Conservation (phyloP, 1,140 invertebrate species). For the Lasioglossum baleicum region DNA sequence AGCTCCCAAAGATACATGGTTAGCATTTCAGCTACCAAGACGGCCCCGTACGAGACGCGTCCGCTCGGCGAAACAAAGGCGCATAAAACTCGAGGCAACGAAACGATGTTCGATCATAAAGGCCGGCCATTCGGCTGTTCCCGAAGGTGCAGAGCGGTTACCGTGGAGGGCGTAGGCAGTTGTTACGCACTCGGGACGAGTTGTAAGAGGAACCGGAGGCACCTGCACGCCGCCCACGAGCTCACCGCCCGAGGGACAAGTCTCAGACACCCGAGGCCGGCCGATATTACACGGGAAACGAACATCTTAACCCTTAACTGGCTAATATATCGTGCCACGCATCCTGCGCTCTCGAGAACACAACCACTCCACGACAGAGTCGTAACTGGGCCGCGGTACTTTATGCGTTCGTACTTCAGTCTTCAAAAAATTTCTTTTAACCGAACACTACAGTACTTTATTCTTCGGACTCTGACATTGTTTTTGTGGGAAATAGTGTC, state of each 20-base stretch:
- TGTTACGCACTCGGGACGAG: constrained; percentile 61
- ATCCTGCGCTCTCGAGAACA: no score
- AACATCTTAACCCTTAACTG: constrained; percentile 62
- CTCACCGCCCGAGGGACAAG: constrained; percentile 52
- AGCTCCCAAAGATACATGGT: not conserved
- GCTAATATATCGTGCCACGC: constrained; percentile 27
- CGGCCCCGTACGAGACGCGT: not conserved
- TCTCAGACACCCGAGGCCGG: constrained; percentile 53
- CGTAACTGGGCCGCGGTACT: no score
- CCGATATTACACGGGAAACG: constrained; percentile 54
- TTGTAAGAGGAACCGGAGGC: constrained; percentile 68
- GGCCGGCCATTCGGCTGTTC: constrained; percentile 27
- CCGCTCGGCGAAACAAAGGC: constrained; percentile 26
- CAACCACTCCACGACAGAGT: no score
- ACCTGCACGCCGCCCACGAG: constrained; percentile 74
- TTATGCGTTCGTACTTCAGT: no score
- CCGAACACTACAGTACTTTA: no score
- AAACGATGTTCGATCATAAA: constrained; percentile 37
- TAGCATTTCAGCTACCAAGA: not conserved
- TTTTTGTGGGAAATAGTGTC: no score
- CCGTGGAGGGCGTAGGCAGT: constrained; percentile 55
- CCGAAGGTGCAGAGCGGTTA: constrained; percentile 40
- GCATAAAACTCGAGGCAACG: constrained; percentile 27
- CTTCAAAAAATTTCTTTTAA: no score
- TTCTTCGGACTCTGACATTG: no score